These are phyloP conservation scores for Stomorhina lunata DNA, from an alignment of 2,888 invertebrate species.

Conservation along the genomic window DNA sequence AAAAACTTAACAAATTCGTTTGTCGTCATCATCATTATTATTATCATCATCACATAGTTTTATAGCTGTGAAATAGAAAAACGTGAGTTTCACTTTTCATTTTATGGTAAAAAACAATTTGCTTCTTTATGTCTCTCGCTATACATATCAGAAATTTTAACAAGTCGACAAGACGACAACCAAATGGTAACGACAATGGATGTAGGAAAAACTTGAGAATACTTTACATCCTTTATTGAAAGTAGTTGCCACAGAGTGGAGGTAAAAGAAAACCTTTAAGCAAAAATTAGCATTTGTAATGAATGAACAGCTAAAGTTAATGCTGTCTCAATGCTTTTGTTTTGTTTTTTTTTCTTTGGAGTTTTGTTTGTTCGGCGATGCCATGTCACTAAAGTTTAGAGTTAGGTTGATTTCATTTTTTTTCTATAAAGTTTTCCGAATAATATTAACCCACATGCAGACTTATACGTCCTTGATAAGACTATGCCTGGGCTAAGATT, in stretches of 20 bases:
- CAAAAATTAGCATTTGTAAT: conserved; percentile 63
- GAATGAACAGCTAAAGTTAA: conserved; percentile 60
- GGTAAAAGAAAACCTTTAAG: neutral
- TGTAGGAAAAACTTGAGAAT: conserved; percentile 51
- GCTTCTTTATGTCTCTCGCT: conserved; percentile 60
- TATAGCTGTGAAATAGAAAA: conserved; percentile 66
- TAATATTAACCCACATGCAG: conserved; percentile 48
- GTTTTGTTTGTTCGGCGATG: conserved; percentile 14
- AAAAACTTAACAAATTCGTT: neutral
- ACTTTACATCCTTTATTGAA: conserved; percentile 62
- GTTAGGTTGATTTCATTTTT: neutral
- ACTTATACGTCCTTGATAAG: too few relatives aligned
- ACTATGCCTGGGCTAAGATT: too few relatives aligned
- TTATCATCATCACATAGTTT: conserved; percentile 40
- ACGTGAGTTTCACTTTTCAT: conserved; percentile 67
- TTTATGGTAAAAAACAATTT: conserved; percentile 67
- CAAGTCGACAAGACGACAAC: conserved; percentile 54
- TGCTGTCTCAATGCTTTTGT: conserved; percentile 61
- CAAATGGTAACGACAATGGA: conserved; percentile 48
- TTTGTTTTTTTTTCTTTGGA: neutral
- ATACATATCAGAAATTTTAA: conserved; percentile 54
- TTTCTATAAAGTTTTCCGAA: conserved; percentile 7
- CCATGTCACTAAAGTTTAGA: conserved; percentile 40
- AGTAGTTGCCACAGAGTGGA: conserved; percentile 49
- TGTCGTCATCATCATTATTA: conserved; percentile 3